Conservation (phyloP, 2,113 vertebrate genomes). For the Pelusios castaneus region DNA sequence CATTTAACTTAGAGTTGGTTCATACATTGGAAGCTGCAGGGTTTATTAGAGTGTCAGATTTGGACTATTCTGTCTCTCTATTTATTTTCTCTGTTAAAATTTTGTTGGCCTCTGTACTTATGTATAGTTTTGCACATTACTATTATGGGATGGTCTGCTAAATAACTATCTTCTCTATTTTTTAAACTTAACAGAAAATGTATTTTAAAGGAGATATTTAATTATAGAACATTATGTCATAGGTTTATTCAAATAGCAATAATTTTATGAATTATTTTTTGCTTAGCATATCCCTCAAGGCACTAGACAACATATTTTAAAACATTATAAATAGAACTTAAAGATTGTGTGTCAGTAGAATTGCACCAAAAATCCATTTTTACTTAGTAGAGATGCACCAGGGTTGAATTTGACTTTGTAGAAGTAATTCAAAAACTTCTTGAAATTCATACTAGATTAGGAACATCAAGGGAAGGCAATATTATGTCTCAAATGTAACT, state of each 20-base stretch:
- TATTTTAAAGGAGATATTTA: background rate
- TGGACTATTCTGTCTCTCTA: background rate
- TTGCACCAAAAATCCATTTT: background rate
- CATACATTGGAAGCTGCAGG: background rate
- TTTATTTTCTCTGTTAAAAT: background rate
- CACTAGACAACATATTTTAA: background rate
- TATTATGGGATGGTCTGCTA: background rate
- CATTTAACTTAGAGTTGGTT: background rate
- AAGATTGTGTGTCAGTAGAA: background rate
- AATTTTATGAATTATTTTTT: background rate
- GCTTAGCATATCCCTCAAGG: background rate
- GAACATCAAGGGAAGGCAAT: background rate
- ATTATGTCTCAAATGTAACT: background rate
- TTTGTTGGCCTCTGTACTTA: background rate
- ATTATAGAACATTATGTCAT: background rate
- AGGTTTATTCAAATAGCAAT: background rate
- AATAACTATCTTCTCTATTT: background rate
- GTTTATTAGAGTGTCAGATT: background rate
- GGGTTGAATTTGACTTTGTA: background rate
- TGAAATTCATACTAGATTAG: slow-evolving; percentile 8
- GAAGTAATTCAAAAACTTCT: background rate
- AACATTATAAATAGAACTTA: background rate
- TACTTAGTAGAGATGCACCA: slow-evolving; percentile 9
- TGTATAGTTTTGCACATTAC: background rate
- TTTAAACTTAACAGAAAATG: background rate